phyloP scores from a whole-genome alignment of 2,888 invertebrate species.

The Brachypterus glaber region DNA sequence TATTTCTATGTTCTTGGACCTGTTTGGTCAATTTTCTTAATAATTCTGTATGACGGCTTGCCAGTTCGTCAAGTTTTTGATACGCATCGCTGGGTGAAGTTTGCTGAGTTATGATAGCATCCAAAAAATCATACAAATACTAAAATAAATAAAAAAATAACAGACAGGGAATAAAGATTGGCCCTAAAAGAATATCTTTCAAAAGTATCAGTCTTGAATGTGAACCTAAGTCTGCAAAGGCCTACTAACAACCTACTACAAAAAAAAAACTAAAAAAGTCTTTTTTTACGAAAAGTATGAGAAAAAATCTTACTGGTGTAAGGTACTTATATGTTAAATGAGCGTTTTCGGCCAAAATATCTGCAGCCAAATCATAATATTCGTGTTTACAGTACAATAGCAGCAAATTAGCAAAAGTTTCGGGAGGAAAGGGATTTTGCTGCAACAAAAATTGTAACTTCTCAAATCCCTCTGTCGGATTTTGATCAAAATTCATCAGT shows the following conservation, averaged over 20 bases:
- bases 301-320: slow-evolving; percentile 56
- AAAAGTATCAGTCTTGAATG: too few species aligned
- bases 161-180: too few species aligned
- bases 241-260: too few species aligned
- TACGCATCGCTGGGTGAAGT: slow-evolving; percentile 95
- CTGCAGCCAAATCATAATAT: slow-evolving; percentile 95
- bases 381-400: slow-evolving; percentile 94
- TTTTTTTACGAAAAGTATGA: neutral
- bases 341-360: slow-evolving; percentile 94
- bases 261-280: slow-evolving; percentile 4
- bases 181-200: too few species aligned
- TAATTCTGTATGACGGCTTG: slow-evolving; percentile 81
- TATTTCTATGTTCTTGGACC: slow-evolving; percentile 80
- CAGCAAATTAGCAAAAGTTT: slow-evolving; percentile 93
- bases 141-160: slow-evolving; percentile 34
- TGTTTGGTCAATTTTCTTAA: slow-evolving; percentile 87
- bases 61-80: slow-evolving; percentile 89
- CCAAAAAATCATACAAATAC: slow-evolving; percentile 91
- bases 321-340: slow-evolving; percentile 93
- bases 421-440: slow-evolving; percentile 93
- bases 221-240: too few species aligned
- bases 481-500: slow-evolving; percentile 70
- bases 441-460: slow-evolving; percentile 88
- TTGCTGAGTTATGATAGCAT: slow-evolving; percentile 94
- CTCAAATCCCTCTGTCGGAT: slow-evolving; percentile 89